Percentiles rank a stretch among this genome's conserved stretches.
phyloP scores from a whole-genome alignment of 1,140 invertebrate genomes.

The Neodiprion virginianus region DNA sequence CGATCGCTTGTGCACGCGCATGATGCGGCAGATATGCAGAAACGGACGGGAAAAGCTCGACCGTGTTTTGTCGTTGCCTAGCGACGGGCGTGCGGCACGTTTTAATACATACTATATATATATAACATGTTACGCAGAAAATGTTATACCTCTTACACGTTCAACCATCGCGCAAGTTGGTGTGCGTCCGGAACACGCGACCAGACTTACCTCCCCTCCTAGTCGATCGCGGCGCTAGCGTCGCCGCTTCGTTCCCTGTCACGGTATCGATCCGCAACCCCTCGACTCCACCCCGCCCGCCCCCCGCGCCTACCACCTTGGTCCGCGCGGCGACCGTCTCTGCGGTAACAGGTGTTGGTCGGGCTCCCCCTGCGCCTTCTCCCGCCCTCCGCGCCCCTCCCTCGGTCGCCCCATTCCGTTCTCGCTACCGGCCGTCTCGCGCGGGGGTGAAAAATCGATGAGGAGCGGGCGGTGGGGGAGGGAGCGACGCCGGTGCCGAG shows the following conservation, averaged over 20 bases:
- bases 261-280: background rate
- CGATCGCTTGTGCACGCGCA: too few relatives aligned
- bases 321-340: conserved; percentile 22
- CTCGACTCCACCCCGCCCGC: background rate
- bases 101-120: background rate
- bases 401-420: background rate
- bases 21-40: too few relatives aligned
- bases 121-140: too few relatives aligned
- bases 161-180: too few relatives aligned
- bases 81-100: background rate
- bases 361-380: conserved; percentile 24
- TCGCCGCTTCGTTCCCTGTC: background rate
- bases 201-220: too few relatives aligned
- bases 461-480: conserved; percentile 22
- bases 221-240: too few relatives aligned
- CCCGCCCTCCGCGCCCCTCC: background rate
- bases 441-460: conserved; percentile 3
- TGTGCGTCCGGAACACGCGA: too few relatives aligned
- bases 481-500: conserved; percentile 15
- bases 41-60: too few relatives aligned
- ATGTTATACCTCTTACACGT: too few relatives aligned
- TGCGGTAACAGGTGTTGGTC: conserved; percentile 57
- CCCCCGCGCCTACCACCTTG: too few relatives aligned
- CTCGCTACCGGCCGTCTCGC: too few relatives aligned
- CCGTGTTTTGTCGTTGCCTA: background rate